These are phyloP conservation scores for Clistopyga incitator DNA, from an alignment of 2,888 invertebrate genomes.

Conservation along the genomic window DNA sequence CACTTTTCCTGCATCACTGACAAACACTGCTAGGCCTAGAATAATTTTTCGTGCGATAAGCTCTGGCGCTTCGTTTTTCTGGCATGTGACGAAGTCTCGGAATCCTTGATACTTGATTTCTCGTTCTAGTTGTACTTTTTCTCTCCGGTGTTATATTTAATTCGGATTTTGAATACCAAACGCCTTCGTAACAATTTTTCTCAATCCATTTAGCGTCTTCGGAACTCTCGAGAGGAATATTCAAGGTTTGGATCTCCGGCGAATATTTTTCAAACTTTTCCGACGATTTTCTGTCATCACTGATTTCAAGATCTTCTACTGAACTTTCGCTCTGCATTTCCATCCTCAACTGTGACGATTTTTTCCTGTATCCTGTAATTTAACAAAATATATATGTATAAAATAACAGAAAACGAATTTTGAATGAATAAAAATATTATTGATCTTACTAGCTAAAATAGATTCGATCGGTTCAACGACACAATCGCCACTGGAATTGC, in stretches of 20 bases:
- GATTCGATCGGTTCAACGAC: conserved; percentile 46
- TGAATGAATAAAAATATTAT: background rate
- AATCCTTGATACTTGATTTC: conserved; percentile 60
- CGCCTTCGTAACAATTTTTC: conserved; percentile 52
- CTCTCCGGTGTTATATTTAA: conserved; percentile 42
- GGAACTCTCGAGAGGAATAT: conserved; percentile 19
- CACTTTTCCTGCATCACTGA: conserved; percentile 12
- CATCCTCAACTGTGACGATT: conserved; percentile 3
- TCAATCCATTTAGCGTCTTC: conserved; percentile 56
- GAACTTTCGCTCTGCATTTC: conserved; percentile 3
- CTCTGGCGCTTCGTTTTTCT: conserved; percentile 35
- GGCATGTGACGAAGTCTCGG: conserved; percentile 58
- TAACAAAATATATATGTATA: conserved; percentile 1
- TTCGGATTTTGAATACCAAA: conserved; percentile 66
- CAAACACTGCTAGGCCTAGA: conserved; percentile 17
- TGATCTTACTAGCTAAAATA: conserved; percentile 52
- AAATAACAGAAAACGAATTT: background rate
- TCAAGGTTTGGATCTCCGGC: background rate
- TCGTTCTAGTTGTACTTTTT: conserved; percentile 3
- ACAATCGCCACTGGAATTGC: conserved; percentile 46
- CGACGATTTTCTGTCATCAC: conserved; percentile 14
- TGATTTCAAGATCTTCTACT: conserved; percentile 27
- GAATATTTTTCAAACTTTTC: background rate
- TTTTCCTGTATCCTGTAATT: conserved; percentile 37
- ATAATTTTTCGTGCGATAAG: conserved; percentile 27